Evolutionary conservation across 2,113 vertebrate genomes (phyloP), one percentile per base, ranked within the genome.

Genomic region (Meleagris gallopavo): DNA sequence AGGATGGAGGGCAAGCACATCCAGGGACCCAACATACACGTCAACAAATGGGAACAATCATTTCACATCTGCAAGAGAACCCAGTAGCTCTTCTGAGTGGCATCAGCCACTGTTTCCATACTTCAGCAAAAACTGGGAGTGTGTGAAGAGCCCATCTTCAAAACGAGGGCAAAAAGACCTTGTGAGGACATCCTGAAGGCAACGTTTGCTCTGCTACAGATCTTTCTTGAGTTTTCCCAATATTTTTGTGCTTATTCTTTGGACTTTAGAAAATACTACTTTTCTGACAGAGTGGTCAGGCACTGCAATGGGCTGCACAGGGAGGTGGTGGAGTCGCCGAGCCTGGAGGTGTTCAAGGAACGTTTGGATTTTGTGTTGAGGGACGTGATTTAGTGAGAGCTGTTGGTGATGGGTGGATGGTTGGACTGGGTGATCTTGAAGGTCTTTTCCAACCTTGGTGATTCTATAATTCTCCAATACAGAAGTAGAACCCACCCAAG

Each of bases 21-120:
- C 29, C 54, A 43, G 0, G 5, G 24, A 32, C 11, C 38, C 45
- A 27, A 61, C 2, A 0, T 4, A 4, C 11, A 22, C 14, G 3
- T 36, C 57, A 38, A 8, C 6, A 32, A 52, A 61, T 9, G 11
- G 45, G 55, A 30, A 46, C 50, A 38, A 86, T 27, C n/a, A 27
- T 82, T 85, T 60, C 13, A 13, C 19, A 43, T 17, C 61, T 24
- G 20, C 27, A 40, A 27, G 16, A 78, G 43, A 48, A 55, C 30
- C n/a, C 19, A 18, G 1, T 1, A 2, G 19, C 16, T 18, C 3
- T 15, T 57, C 22, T 48, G 10, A 22, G 9, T 22, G 34, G 34
- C 41, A 34, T 13, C 29, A 61, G 81, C 11, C 19, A 7, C 7
- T 10, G 10, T 29, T 69, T 72, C 38, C 60, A 58, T 43, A 12